phyloP scores from a whole-genome alignment of 35 echinoderm and acorn worm genomes.

The Hemicentrotus pulcherrimus region DNA sequence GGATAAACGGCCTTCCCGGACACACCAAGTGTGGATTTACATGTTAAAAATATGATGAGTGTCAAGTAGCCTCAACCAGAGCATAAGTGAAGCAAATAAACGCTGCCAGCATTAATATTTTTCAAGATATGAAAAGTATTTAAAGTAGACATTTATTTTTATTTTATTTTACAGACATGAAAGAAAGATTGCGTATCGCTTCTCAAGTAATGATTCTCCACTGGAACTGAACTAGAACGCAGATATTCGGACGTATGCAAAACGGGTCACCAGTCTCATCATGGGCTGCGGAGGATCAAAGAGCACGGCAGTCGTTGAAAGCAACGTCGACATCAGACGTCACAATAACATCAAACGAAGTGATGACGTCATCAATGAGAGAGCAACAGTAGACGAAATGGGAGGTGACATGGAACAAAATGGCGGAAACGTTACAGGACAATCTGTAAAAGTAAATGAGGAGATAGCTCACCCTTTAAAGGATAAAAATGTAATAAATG shows the following conservation, averaged over 20 bases:
- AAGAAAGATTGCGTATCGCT: too few relatives aligned
- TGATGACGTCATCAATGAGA: neutral
- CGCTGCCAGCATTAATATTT: too few relatives aligned
- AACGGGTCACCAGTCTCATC: neutral
- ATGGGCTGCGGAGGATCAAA: neutral
- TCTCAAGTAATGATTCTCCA: neutral
- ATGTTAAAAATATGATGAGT: too few relatives aligned
- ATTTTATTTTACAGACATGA: too few relatives aligned
- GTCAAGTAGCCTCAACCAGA: too few relatives aligned
- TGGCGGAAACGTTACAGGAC: neutral
- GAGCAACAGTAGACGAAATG: neutral
- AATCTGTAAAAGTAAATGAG: neutral
- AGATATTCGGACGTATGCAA: neutral
- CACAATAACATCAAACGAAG: neutral
- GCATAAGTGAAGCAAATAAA: too few relatives aligned
- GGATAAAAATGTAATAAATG: neutral
- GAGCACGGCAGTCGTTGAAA: neutral
- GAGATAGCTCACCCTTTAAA: neutral
- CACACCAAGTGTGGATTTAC: too few relatives aligned
- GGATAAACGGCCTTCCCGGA: too few relatives aligned
- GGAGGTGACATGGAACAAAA: neutral
- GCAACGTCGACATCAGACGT: neutral
- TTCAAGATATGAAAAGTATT: too few relatives aligned
- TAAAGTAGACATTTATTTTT: too few relatives aligned
- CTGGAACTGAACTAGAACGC: neutral